A percentile compares a stretch with the other conserved stretches of the same genome.
phyloP scores from a whole-genome alignment of 2,888 invertebrate genomes.

The Chirona hameri region DNA sequence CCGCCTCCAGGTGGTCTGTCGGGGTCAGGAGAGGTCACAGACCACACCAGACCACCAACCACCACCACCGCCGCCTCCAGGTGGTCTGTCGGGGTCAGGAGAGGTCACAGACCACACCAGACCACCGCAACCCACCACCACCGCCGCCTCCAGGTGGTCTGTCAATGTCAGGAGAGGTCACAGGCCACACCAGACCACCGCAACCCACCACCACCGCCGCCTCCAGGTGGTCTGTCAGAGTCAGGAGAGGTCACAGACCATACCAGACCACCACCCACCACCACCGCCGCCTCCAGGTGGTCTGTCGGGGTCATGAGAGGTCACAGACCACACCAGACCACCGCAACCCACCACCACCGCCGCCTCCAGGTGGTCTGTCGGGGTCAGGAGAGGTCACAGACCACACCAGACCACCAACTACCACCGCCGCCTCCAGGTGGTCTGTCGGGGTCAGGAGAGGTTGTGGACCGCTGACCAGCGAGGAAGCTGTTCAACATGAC shows the following conservation, averaged over 20 bases:
- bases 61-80: no score
- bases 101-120: not conserved
- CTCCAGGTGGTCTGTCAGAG: not conserved
- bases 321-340: not conserved
- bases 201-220: no score
- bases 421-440: not conserved
- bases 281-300: no score
- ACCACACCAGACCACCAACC: not conserved
- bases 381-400: not conserved
- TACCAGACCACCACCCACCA: no score
- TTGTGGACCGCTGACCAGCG: no score
- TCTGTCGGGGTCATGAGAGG: not conserved
- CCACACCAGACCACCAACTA: no score
- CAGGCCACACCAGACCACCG: no score
- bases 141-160: no score
- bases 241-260: not conserved
- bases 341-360: no score
- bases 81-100: not conserved
- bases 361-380: conserved; percentile 2
- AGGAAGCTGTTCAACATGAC: no score
- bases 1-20: no score
- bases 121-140: no score
- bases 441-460: not conserved
- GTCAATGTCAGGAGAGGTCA: not conserved
- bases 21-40: not conserved